Percentiles rank a stretch among this genome's conserved stretches.
Evolutionary conservation across 2,888 invertebrate genomes (phyloP).

Genomic region (Pterobdella sp.): DNA sequence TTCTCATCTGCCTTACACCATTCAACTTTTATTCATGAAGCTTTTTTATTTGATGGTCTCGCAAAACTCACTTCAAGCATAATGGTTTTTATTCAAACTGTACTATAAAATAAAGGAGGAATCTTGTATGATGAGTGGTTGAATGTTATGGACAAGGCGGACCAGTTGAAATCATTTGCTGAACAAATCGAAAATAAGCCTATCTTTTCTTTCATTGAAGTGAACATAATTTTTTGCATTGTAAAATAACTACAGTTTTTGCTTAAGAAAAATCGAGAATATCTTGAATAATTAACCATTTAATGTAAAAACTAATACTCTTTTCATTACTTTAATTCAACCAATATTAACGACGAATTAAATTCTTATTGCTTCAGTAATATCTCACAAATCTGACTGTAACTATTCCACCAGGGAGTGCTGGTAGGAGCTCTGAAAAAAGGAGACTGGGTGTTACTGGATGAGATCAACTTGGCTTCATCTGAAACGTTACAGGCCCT

Average conservation of each 20-base stretch:
- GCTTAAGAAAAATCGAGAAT: too few species aligned
- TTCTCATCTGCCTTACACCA: neutral
- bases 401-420: conserved; percentile 64
- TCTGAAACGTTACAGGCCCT: conserved; percentile 91
- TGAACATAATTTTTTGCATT: too few species aligned
- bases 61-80: neutral
- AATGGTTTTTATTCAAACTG: neutral
- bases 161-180: conserved; percentile 50
- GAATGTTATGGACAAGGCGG: neutral
- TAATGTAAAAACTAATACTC: too few species aligned
- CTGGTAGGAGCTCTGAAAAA: conserved; percentile 74
- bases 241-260: too few species aligned
- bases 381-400: too few species aligned
- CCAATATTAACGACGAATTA: too few species aligned
- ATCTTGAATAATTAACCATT: too few species aligned
- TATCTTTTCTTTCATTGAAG: conserved; percentile 81
- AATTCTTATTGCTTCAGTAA: conserved; percentile 1
- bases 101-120: neutral
- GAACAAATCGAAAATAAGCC: conserved; percentile 57
- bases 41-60: neutral
- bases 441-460: conserved; percentile 90
- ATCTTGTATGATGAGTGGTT: neutral
- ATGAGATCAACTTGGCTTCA: conserved; percentile 95
- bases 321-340: too few species aligned
- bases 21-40: neutral